A percentile compares a stretch with the other conserved stretches of the same genome.
Conservation (phyloP, 1,140 invertebrate genomes). For the Ceratitis capitata region DNA sequence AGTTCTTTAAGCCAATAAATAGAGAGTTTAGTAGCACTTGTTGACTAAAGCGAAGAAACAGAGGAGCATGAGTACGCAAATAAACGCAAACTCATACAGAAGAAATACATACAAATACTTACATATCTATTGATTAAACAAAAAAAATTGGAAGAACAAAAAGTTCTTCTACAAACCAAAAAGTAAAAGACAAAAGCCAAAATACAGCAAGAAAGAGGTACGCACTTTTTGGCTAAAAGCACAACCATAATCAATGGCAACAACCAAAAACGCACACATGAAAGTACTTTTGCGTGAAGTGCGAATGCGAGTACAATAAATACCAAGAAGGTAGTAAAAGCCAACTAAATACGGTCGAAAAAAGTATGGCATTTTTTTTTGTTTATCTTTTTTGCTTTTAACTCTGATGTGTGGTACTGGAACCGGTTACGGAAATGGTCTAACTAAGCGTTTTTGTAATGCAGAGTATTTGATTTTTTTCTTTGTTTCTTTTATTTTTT, state of each 20-base stretch:
- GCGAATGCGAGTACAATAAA: constrained; percentile 1
- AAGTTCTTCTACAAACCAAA: not conserved
- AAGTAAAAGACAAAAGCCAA: no score
- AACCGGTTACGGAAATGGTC: not conserved
- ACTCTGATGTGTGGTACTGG: no score
- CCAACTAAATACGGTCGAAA: not conserved
- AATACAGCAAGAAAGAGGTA: not conserved
- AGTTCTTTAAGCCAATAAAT: no score
- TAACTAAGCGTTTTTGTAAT: not conserved
- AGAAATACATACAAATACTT: not conserved
- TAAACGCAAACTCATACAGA: not conserved
- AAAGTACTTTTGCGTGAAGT: not conserved
- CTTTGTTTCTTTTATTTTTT: not conserved
- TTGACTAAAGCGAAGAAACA: not conserved
- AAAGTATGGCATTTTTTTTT: constrained; percentile 1
- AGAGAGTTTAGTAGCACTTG: not conserved
- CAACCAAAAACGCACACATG: not conserved
- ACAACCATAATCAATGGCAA: not conserved
- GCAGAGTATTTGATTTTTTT: not conserved
- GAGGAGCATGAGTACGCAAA: not conserved
- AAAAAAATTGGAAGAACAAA: not conserved
- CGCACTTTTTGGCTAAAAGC: constrained; percentile 27
- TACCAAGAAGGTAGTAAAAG: not conserved
- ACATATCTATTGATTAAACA: not conserved
- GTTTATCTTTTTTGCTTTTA: no score